phyloP scores from a whole-genome alignment of 2,797 vertebrate genomes.

The Philypnodon macrostomus region DNA sequence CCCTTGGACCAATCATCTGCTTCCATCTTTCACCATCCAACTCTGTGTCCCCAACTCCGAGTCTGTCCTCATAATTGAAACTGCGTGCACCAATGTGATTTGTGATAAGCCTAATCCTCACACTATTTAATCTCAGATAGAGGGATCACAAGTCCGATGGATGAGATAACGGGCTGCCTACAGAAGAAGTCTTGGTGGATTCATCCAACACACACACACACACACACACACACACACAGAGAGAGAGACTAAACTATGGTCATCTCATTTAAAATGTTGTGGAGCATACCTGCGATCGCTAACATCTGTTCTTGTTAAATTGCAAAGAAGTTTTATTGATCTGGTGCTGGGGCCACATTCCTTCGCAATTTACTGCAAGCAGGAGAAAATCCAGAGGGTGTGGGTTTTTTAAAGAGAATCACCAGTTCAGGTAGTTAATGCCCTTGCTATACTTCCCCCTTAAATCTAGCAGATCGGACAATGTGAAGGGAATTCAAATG shows the following conservation, averaged over 20 bases:
- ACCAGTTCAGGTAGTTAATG: conserved; percentile 67
- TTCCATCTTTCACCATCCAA: conserved; percentile 12
- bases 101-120: conserved; percentile 61
- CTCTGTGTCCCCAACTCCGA: conserved; percentile 7
- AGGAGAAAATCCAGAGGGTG: conserved; percentile 35
- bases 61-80: conserved; percentile 60
- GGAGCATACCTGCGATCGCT: conserved; percentile 34
- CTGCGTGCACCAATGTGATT: conserved; percentile 52
- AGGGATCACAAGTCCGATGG: conserved; percentile 51
- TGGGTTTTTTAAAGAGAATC: conserved; percentile 50
- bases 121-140: conserved; percentile 58
- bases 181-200: conserved; percentile 7
- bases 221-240: background rate
- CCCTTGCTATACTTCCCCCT: conserved; percentile 15
- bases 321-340: conserved; percentile 69
- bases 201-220: conserved; percentile 4
- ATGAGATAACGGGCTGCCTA: conserved; percentile 35
- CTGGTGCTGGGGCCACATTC: conserved; percentile 49
- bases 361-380: conserved; percentile 55
- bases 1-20: conserved; percentile 34
- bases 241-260: conserved; percentile 7
- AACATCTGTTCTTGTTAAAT: conserved; percentile 76
- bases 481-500: conserved; percentile 58
- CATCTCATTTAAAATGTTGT: conserved; percentile 47
- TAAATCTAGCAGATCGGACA: conserved; percentile 47